These are phyloP conservation scores for Epizoanthus illoricatus DNA, from an alignment of 92 coral and sea anemone species.

Conservation along the genomic window DNA sequence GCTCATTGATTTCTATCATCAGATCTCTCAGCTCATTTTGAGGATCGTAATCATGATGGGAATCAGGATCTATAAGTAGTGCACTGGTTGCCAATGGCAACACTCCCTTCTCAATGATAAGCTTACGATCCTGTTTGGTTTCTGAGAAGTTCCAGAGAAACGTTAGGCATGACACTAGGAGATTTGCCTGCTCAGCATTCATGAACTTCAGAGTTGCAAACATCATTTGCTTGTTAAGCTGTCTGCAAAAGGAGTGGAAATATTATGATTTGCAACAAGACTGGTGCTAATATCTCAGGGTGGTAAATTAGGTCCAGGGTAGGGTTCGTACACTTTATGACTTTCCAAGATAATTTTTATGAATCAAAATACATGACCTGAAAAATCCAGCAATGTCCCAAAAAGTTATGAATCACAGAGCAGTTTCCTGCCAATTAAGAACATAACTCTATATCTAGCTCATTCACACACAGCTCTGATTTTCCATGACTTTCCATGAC, in stretches of 20 bases:
- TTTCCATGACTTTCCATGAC: too few relatives aligned
- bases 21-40: constrained; percentile 6
- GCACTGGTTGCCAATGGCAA: constrained; percentile 52
- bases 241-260: background rate
- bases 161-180: constrained; percentile 59
- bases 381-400: too few relatives aligned
- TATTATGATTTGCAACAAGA: too few relatives aligned
- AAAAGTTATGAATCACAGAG: too few relatives aligned
- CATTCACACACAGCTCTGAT: too few relatives aligned
- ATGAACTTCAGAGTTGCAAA: constrained; percentile 9
- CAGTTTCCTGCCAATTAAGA: too few relatives aligned
- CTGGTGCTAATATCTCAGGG: too few relatives aligned
- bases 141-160: constrained; percentile 82
- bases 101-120: constrained; percentile 60
- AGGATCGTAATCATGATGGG: constrained; percentile 5
- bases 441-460: too few relatives aligned
- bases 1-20: constrained; percentile 52
- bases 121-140: constrained; percentile 62
- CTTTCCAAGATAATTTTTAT: too few relatives aligned
- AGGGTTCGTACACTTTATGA: too few relatives aligned
- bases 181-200: constrained; percentile 40
- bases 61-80: constrained; percentile 49
- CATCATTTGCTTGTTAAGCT: background rate
- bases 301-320: too few relatives aligned
- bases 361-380: too few relatives aligned